A percentile compares a stretch with the other conserved stretches of the same genome.
Evolutionary conservation across 1,140 invertebrate species (phyloP).

Genomic region (Octopus sinensis): DNA sequence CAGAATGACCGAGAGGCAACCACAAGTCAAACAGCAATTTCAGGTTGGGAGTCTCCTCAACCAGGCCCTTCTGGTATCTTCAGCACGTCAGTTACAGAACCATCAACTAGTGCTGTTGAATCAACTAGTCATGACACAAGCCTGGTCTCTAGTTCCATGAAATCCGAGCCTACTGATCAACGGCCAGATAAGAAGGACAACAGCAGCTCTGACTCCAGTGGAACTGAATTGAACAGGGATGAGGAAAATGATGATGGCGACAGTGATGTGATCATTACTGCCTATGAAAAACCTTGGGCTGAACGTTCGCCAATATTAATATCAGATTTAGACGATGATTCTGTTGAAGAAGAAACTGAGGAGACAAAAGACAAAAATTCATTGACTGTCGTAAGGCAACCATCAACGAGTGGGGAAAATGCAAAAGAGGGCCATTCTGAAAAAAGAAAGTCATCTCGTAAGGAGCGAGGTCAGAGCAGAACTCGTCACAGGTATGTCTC

Average conservation of each 20-base stretch:
- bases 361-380: constrained; percentile 22
- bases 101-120: neutral
- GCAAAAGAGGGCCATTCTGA: constrained; percentile 5
- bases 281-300: constrained; percentile 61
- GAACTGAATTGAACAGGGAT: constrained; percentile 15
- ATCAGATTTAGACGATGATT: constrained; percentile 51
- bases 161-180: neutral
- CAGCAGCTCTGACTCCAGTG: constrained; percentile 25
- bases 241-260: constrained; percentile 26
- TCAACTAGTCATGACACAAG: neutral
- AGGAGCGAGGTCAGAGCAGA: neutral
- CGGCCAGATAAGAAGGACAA: neutral
- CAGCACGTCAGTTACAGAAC: constrained; percentile 7
- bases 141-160: neutral
- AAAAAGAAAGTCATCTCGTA: neutral
- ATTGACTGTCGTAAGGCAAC: neutral
- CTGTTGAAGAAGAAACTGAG: constrained; percentile 15
- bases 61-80: constrained; percentile 39
- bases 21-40: constrained; percentile 39
- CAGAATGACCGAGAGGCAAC: neutral
- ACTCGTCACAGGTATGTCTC: neutral
- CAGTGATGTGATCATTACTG: constrained; percentile 54
- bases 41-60: constrained; percentile 46
- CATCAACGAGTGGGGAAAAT: constrained; percentile 24
- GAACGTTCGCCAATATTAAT: constrained; percentile 62